These are phyloP conservation scores for Plutella xylostella DNA, from an alignment of 2,888 invertebrate species.

Conservation along the genomic window DNA sequence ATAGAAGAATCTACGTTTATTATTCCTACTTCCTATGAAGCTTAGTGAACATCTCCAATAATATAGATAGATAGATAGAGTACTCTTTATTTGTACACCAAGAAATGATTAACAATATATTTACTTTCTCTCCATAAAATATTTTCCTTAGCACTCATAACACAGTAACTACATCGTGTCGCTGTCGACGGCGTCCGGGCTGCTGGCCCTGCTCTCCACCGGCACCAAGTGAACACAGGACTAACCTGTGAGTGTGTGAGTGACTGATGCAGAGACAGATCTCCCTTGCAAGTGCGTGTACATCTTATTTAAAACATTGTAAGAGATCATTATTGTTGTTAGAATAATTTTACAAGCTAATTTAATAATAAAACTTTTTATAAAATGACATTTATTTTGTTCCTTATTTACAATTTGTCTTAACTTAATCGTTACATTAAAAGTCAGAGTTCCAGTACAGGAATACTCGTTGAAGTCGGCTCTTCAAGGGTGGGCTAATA, in stretches of 20 bases:
- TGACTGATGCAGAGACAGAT: slow-evolving; percentile 1
- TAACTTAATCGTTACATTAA: slow-evolving; percentile 1
- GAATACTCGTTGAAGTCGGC: not conserved
- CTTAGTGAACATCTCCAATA: too few relatives aligned
- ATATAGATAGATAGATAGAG: too few relatives aligned
- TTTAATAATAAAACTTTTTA: slow-evolving; percentile 35
- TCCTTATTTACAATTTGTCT: slow-evolving; percentile 47
- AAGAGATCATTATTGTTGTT: slow-evolving; percentile 21
- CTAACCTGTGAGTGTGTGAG: slow-evolving; percentile 12
- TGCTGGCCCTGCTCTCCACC: slow-evolving; percentile 95
- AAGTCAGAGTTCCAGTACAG: not conserved
- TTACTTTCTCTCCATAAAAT: not conserved
- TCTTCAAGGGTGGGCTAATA: slow-evolving; percentile 3
- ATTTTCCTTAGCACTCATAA: slow-evolving; percentile 23
- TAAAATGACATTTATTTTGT: slow-evolving; percentile 39
- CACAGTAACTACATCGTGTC: slow-evolving; percentile 91
- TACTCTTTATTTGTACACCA: too few relatives aligned
- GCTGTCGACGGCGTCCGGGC: slow-evolving; percentile 88
- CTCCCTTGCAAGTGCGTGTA: not conserved
- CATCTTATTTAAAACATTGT: slow-evolving; percentile 4
- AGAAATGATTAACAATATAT: too few relatives aligned
- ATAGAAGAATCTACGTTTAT: too few relatives aligned
- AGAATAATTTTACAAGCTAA: slow-evolving; percentile 26
- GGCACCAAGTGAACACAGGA: slow-evolving; percentile 75
- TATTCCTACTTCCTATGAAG: too few relatives aligned